Percentiles rank a stretch among this genome's conserved stretches.
These are phyloP conservation scores for Drosophila eugracilis DNA, from an alignment of 1,140 invertebrate genomes.

Conservation along the genomic window DNA sequence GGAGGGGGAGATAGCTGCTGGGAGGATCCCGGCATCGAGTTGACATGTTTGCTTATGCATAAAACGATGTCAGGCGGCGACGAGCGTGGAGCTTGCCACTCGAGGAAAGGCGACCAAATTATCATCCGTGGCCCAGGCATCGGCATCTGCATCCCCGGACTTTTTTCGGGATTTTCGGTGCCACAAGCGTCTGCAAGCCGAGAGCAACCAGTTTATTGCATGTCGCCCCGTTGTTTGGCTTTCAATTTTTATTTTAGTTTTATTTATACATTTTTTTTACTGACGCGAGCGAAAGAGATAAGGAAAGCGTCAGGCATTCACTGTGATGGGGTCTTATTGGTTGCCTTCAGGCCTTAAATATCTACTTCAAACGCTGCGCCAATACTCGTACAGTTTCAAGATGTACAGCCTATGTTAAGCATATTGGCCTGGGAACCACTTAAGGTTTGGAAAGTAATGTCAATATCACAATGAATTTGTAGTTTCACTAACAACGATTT, in stretches of 20 bases:
- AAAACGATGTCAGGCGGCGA: slow-evolving; percentile 60
- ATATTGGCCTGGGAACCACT: neutral
- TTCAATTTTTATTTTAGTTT: slow-evolving; percentile 83
- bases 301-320: slow-evolving; percentile 30
- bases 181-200: slow-evolving; percentile 13
- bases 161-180: neutral
- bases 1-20: neutral
- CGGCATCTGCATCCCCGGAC: slow-evolving; percentile 12
- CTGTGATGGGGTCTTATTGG: neutral
- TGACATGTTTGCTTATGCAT: slow-evolving; percentile 83
- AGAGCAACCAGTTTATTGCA: slow-evolving; percentile 74
- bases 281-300: slow-evolving; percentile 33
- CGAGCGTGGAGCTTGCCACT: slow-evolving; percentile 49
- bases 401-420: neutral
- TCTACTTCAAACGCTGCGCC: too few species aligned
- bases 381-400: neutral
- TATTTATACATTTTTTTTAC: slow-evolving; percentile 56
- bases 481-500: too few species aligned
- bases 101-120: slow-evolving; percentile 63
- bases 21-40: slow-evolving; percentile 46
- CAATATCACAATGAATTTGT: too few species aligned
- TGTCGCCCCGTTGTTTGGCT: slow-evolving; percentile 77
- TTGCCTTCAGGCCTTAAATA: neutral
- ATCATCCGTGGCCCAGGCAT: slow-evolving; percentile 69
- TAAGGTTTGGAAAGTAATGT: too few species aligned